A percentile compares a stretch with the other conserved stretches of the same genome.
Evolutionary conservation across 2,797 vertebrate genomes (phyloP).

Genomic region (Remorina albescens): DNA sequence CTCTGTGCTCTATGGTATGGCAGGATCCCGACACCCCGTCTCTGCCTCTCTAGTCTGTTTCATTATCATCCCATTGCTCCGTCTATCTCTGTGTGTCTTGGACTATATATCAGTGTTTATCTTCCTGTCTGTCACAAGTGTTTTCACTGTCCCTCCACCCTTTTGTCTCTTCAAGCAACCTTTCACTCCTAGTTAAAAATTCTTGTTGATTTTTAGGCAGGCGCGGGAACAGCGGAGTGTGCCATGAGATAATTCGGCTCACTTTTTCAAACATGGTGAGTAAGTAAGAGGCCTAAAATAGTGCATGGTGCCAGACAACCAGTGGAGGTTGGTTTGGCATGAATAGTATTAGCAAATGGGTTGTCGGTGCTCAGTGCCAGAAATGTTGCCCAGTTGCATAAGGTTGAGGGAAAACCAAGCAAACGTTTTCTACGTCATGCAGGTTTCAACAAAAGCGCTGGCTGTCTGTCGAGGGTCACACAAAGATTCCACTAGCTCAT

Average conservation of each 20-base stretch:
- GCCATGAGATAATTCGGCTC: constrained; percentile 65
- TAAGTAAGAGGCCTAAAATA: constrained; percentile 75
- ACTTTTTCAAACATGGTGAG: constrained; percentile 71
- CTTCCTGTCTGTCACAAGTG: constrained; percentile 24
- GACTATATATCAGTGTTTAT: constrained; percentile 39
- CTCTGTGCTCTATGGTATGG: constrained; percentile 56
- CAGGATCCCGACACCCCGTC: constrained; percentile 44
- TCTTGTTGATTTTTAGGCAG: constrained; percentile 47
- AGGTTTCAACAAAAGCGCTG: background rate
- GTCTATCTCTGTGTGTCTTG: constrained; percentile 32
- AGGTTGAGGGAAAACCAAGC: constrained; percentile 18
- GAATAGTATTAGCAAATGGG: constrained; percentile 55
- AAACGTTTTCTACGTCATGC: background rate
- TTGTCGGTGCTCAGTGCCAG: constrained; percentile 41
- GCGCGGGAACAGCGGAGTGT: constrained; percentile 49
- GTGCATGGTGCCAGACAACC: constrained; percentile 55
- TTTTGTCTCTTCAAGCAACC: constrained; percentile 12
- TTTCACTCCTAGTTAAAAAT: constrained; percentile 56
- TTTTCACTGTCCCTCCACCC: constrained; percentile 9
- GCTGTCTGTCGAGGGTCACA: background rate
- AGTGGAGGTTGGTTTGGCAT: constrained; percentile 50
- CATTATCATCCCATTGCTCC: constrained; percentile 54
- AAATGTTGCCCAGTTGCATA: constrained; percentile 26
- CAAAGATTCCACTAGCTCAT: background rate
- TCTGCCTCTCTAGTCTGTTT: constrained; percentile 49